Evolutionary conservation across 1,140 invertebrate genomes (phyloP).

Genomic region (Euglossa dilemma): DNA sequence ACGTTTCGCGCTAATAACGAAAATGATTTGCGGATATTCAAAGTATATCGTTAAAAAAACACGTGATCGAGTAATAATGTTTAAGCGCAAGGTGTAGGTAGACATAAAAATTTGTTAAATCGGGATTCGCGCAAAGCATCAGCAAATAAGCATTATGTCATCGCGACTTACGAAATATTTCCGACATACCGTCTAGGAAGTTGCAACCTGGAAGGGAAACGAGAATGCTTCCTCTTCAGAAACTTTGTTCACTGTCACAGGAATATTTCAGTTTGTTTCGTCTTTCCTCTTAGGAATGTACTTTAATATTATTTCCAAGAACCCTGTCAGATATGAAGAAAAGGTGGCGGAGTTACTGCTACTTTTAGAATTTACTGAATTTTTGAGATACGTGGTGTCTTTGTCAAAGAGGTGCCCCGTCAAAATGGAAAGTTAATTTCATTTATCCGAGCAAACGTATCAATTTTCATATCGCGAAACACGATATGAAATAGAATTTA

Average conservation of each 20-base stretch:
- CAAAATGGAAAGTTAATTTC: too few relatives aligned
- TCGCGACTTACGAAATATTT: constrained; percentile 2
- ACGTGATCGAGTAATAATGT: not conserved
- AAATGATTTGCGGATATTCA: too few relatives aligned
- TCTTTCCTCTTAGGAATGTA: constrained; percentile 16
- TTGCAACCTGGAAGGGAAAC: not conserved
- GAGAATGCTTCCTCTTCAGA: constrained; percentile 25
- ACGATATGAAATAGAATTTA: too few relatives aligned
- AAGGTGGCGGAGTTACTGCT: not conserved
- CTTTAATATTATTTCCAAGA: constrained; percentile 54
- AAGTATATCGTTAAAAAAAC: too few relatives aligned
- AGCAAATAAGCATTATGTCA: not conserved
- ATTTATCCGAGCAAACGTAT: too few relatives aligned
- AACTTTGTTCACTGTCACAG: constrained; percentile 40
- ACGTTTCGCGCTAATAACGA: too few relatives aligned
- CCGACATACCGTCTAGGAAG: not conserved
- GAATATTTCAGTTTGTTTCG: constrained; percentile 44
- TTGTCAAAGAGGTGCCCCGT: not conserved
- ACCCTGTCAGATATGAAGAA: not conserved
- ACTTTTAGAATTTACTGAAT: constrained; percentile 1
- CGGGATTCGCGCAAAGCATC: not conserved
- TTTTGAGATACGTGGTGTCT: constrained; percentile 3
- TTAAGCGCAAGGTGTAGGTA: not conserved
- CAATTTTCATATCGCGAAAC: too few relatives aligned
- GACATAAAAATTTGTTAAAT: not conserved